phyloP scores from a whole-genome alignment of 1,140 invertebrate genomes.

The Reticulitermes speratus region DNA sequence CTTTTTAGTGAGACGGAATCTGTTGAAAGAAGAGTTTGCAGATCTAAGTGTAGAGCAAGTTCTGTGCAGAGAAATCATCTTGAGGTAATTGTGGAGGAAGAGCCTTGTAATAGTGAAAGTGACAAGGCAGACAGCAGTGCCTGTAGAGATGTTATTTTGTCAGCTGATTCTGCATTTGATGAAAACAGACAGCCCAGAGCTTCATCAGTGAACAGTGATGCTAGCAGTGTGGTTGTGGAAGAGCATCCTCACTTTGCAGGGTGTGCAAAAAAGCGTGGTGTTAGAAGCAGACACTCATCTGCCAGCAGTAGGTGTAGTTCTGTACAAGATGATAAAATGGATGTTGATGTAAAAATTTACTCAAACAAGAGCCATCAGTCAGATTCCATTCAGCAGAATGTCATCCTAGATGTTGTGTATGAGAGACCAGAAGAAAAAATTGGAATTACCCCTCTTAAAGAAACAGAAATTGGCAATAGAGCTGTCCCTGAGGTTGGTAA shows the following conservation, averaged over 20 bases:
- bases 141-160: not conserved
- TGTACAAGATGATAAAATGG: too few relatives aligned
- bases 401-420: too few relatives aligned
- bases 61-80: not conserved
- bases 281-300: too few relatives aligned
- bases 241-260: not conserved
- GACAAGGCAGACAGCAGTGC: not conserved
- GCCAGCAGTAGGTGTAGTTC: too few relatives aligned
- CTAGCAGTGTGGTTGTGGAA: not conserved
- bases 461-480: not conserved
- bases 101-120: not conserved
- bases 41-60: not conserved
- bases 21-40: not conserved
- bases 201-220: not conserved
- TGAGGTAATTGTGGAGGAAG: not conserved
- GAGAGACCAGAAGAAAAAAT: too few relatives aligned
- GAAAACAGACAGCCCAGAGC: not conserved
- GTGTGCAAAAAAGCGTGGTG: too few relatives aligned
- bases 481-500: not conserved
- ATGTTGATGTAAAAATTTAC: too few relatives aligned
- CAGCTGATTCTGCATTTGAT: not conserved
- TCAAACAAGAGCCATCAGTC: too few relatives aligned
- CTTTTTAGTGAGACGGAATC: not conserved
- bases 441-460: too few relatives aligned
- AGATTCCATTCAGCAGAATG: too few relatives aligned